Evolutionary conservation across 2,888 invertebrate genomes (phyloP).

Genomic region (Pilophorus perplexus): DNA sequence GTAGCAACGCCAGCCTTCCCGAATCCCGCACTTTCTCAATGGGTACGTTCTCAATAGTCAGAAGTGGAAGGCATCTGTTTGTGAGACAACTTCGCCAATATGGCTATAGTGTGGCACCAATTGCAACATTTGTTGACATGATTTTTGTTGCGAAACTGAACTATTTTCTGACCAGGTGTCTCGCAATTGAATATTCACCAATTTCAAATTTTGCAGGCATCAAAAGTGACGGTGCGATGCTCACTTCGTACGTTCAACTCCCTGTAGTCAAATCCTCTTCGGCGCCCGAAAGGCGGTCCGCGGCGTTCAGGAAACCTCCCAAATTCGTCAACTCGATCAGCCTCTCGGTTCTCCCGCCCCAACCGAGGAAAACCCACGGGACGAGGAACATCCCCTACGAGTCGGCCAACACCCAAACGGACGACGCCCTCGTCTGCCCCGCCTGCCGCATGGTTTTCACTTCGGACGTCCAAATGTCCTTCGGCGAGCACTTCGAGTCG

Average conservation of each 20-base stretch:
- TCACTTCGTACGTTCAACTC: constrained; percentile 44
- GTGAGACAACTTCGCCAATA: no score
- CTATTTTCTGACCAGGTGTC: no score
- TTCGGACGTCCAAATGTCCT: constrained; percentile 50
- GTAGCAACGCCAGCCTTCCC: constrained; percentile 12
- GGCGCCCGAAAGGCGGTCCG: constrained; percentile 42
- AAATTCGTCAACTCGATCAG: constrained; percentile 39
- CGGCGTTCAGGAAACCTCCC: constrained; percentile 12
- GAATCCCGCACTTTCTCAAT: constrained; percentile 32
- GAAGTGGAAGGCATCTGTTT: no score
- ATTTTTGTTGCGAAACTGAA: no score
- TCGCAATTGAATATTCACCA: no score
- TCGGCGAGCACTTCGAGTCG: constrained; percentile 51
- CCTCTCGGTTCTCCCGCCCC: constrained; percentile 20
- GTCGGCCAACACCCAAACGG: constrained; percentile 46
- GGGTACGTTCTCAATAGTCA: constrained; percentile 19
- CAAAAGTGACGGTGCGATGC: constrained; percentile 34
- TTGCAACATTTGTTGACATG: no score
- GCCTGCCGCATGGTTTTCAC: constrained; percentile 50
- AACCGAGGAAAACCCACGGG: background rate
- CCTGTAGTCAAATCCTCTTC: constrained; percentile 47
- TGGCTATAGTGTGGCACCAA: no score
- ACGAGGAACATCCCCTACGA: constrained; percentile 24
- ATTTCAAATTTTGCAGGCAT: constrained; percentile 23
- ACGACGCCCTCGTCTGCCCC: constrained; percentile 50